Evolutionary conservation across 1,140 invertebrate genomes (phyloP), one percentile per base, ranked within the genome.

Genomic region (Papilio dardanus): DNA sequence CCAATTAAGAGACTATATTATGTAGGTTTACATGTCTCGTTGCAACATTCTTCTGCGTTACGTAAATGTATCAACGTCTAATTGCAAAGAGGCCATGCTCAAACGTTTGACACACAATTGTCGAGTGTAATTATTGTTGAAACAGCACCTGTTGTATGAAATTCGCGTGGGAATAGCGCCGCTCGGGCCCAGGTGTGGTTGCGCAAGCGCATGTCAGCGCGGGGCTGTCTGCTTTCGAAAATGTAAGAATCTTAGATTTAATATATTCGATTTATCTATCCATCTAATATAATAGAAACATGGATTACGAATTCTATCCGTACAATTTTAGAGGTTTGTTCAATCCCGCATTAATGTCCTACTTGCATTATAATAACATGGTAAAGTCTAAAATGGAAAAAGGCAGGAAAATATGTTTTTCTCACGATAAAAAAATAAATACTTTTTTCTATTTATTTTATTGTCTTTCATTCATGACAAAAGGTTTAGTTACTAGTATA

Each of bases 151-250:
- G 76, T 69, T 75, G 73, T 88, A 90, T 84, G 86, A 91, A 92
- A 91, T 92, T 88, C 86, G 90, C 90, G 90, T 92, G 90, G 90
- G 90, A 92, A 92, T 85, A 83, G 80, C 75, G 78, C 76, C 79
- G 81, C 78, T 85, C 80, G 77, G 73, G 80, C 76, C 74, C 71
- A 71, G 62, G 42, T 19, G 46, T 65, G 6, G 77, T 92, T 91
- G 86, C 85, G 88, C 84, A 90, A 88, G 73, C 81, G 81, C 79
- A 79, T 75, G 75, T 76, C 66, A 69, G 77, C 81, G 81, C 66
- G 37, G 50, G 50, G 69, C 69, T 71, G 74, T 75, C 78, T n/a
- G 66, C 81, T 90, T 89, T 86, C 86, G 84, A 89, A 86, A 90
- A 88, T 74, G 19, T 14, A 10, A n/a, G n/a, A n/a, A n/a, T n/a